phyloP scores from a whole-genome alignment of 2,888 invertebrate genomes.

The Aporophyla nigra region DNA sequence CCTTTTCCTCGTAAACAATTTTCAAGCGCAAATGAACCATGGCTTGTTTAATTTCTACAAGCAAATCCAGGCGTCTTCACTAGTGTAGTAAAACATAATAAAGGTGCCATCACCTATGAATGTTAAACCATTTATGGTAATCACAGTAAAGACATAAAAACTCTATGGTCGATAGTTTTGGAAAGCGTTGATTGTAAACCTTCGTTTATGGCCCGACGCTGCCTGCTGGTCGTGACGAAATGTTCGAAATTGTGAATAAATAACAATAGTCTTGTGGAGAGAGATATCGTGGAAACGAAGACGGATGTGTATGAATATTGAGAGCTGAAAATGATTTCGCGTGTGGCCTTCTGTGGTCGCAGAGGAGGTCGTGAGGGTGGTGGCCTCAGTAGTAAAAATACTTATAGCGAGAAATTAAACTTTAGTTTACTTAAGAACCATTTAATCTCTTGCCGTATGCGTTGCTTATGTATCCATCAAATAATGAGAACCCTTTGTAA shows the following conservation, averaged over 20 bases:
- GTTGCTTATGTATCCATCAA: neutral
- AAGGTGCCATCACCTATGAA: slow-evolving; percentile 48
- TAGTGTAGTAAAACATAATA: slow-evolving; percentile 27
- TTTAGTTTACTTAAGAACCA: too few relatives aligned
- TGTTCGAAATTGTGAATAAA: slow-evolving; percentile 41
- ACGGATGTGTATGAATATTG: slow-evolving; percentile 10
- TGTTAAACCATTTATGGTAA: slow-evolving; percentile 61
- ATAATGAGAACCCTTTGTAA: too few relatives aligned
- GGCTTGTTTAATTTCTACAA: neutral
- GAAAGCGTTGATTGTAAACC: slow-evolving; percentile 52
- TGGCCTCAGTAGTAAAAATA: too few relatives aligned
- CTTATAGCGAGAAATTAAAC: too few relatives aligned
- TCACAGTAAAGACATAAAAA: slow-evolving; percentile 56
- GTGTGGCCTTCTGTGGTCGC: neutral
- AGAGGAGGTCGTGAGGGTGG: neutral
- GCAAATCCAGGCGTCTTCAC: slow-evolving; percentile 4
- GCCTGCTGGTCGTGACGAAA: slow-evolving; percentile 47
- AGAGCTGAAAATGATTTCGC: slow-evolving; percentile 2
- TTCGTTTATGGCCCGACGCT: slow-evolving; percentile 36
- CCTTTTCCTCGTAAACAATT: neutral
- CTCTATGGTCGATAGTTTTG: slow-evolving; percentile 41
- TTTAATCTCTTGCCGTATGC: neutral
- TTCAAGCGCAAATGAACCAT: too few relatives aligned
- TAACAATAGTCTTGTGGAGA: slow-evolving; percentile 26
- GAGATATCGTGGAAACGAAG: neutral